Conservation (phyloP, 2,113 vertebrate genomes). For the Corvus moneduloides region DNA sequence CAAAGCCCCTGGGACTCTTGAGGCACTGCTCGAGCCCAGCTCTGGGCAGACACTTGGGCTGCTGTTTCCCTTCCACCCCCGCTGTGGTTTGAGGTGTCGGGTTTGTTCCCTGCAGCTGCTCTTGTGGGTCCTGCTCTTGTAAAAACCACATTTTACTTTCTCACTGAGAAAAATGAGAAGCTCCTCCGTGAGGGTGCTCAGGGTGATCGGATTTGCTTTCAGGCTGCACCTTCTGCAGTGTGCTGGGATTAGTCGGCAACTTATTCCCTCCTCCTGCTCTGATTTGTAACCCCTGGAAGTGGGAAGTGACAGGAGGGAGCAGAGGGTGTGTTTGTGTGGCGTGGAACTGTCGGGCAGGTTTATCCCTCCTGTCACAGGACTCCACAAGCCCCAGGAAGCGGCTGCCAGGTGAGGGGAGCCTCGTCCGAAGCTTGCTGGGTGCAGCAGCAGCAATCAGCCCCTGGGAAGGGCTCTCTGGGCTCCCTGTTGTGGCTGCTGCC, state of each 20-base stretch:
- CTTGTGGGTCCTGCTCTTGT: not conserved
- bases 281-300: not conserved
- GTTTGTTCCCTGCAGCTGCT: not conserved
- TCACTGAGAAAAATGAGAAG: not conserved
- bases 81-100: not conserved
- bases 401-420: not conserved
- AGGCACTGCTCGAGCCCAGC: not conserved
- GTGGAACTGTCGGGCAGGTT: not conserved
- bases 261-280: conserved; percentile 15
- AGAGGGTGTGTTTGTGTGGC: not conserved
- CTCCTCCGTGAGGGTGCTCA: fast-evolving
- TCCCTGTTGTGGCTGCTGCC: not conserved
- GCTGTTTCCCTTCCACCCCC: not conserved
- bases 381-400: not conserved
- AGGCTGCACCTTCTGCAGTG: not conserved
- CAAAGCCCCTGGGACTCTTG: not conserved
- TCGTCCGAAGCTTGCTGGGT: fast-evolving
- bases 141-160: not conserved
- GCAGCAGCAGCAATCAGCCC: not conserved
- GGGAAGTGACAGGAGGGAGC: not conserved
- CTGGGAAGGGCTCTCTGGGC: not conserved
- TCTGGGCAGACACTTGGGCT: not conserved
- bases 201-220: not conserved
- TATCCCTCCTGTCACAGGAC: not conserved
- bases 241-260: not conserved